A percentile compares a stretch with the other conserved stretches of the same genome.
Evolutionary conservation across 2,113 vertebrate species (phyloP).

Genomic region (Grantiella picta): DNA sequence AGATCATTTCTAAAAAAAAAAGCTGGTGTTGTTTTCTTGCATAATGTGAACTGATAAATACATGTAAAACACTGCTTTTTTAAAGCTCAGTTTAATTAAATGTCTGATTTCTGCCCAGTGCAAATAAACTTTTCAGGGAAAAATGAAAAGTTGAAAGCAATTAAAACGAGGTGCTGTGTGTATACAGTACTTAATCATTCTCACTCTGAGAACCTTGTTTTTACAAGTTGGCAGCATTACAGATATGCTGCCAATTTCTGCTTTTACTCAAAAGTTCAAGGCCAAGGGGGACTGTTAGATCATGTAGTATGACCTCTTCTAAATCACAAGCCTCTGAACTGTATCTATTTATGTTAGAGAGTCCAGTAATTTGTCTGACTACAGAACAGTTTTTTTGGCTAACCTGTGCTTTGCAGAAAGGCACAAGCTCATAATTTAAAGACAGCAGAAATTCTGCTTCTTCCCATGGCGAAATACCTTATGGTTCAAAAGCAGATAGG

Average conservation of each 20-base stretch:
- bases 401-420: neutral
- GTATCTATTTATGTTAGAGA: neutral
- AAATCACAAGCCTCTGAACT: conserved; percentile 20
- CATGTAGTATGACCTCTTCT: conserved; percentile 15
- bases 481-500: neutral
- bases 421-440: neutral
- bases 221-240: conserved; percentile 25
- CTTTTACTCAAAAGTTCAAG: conserved; percentile 56
- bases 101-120: neutral
- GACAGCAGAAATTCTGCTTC: neutral
- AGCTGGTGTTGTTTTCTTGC: conserved; percentile 14
- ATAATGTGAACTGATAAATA: conserved; percentile 30
- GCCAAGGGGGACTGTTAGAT: neutral
- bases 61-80: neutral
- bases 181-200: conserved; percentile 45
- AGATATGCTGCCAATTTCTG: conserved; percentile 31
- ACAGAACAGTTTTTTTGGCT: neutral
- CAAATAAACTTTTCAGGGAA: conserved; percentile 26
- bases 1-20: neutral
- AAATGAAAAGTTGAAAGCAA: conserved; percentile 44
- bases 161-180: conserved; percentile 47
- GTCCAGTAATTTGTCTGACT: neutral
- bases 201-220: conserved; percentile 46
- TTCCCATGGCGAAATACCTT: neutral
- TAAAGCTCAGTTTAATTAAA: conserved; percentile 44